A percentile compares a stretch with the other conserved stretches of the same genome.
Evolutionary conservation across 2,888 invertebrate genomes (phyloP).

Genomic region (Rambutsinella grinnellia): DNA sequence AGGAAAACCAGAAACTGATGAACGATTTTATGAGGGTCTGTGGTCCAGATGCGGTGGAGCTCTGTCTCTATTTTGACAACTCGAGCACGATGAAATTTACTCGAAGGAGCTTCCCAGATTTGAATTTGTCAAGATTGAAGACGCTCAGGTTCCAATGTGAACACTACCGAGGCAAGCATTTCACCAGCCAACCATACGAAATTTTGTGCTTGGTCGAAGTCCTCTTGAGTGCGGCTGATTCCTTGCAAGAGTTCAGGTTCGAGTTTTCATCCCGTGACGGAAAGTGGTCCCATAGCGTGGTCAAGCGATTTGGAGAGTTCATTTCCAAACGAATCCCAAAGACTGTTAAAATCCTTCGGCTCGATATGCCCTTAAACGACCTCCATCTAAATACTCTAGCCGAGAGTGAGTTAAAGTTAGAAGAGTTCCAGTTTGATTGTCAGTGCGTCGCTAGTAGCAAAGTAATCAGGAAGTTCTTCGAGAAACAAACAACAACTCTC

Average conservation of each 20-base stretch:
- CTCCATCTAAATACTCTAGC: slow-evolving; percentile 20
- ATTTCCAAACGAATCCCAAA: slow-evolving; percentile 14
- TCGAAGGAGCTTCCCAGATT: slow-evolving; percentile 19
- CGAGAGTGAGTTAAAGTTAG: slow-evolving; percentile 12
- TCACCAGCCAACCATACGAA: slow-evolving; percentile 2
- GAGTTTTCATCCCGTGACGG: slow-evolving; percentile 10
- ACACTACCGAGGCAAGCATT: slow-evolving; percentile 4
- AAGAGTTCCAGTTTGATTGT: slow-evolving; percentile 40
- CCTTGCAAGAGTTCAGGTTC: slow-evolving; percentile 28
- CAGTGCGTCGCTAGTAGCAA: not conserved
- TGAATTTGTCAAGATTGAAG: slow-evolving; percentile 23
- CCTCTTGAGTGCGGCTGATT: slow-evolving; percentile 17
- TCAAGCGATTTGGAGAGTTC: slow-evolving; percentile 20
- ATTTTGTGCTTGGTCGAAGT: slow-evolving; percentile 27
- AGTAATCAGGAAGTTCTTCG: slow-evolving; percentile 11
- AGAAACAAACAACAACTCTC: slow-evolving; percentile 19
- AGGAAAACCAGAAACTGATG: slow-evolving; percentile 25
- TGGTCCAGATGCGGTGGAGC: slow-evolving; percentile 4
- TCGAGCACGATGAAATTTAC: slow-evolving; percentile 20
- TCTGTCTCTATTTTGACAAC: slow-evolving; percentile 26
- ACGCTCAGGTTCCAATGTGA: slow-evolving; percentile 16
- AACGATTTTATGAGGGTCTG: slow-evolving; percentile 33
- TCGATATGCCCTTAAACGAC: slow-evolving; percentile 29
- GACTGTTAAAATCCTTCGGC: slow-evolving; percentile 17
- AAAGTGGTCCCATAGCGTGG: slow-evolving; percentile 7